phyloP scores from a whole-genome alignment of 2,797 vertebrate species.

The Lutjanus campechanus region DNA sequence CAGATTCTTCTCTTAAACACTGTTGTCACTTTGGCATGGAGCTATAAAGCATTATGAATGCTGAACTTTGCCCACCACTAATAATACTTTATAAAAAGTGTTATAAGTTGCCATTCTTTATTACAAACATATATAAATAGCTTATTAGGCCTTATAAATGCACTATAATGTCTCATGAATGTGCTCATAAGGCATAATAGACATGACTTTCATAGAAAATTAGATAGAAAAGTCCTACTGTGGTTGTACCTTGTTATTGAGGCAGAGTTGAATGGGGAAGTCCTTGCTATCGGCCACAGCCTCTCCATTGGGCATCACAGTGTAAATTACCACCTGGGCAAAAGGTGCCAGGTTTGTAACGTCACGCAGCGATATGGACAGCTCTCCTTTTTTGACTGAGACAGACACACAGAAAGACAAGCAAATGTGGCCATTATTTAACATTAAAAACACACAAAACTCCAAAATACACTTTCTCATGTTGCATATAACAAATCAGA shows the following conservation, averaged over 20 bases:
- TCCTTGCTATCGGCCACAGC: conserved; percentile 88
- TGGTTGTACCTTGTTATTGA: conserved; percentile 87
- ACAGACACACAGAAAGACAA: conserved; percentile 16
- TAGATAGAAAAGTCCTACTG: too few species aligned
- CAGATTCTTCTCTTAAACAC: too few species aligned
- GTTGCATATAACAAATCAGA: background rate
- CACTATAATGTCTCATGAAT: too few species aligned
- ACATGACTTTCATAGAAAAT: too few species aligned
- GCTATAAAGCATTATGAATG: too few species aligned
- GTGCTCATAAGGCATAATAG: too few species aligned
- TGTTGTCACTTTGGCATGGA: too few species aligned
- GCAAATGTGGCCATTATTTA: background rate
- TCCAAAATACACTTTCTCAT: background rate
- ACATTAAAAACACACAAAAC: background rate
- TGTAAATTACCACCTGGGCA: conserved; percentile 88
- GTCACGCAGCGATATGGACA: conserved; percentile 75
- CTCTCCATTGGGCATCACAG: conserved; percentile 83
- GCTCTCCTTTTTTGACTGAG: conserved; percentile 84
- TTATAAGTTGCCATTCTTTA: too few species aligned
- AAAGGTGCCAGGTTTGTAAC: conserved; percentile 82
- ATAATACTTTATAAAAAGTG: too few species aligned
- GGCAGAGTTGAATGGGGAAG: conserved; percentile 86
- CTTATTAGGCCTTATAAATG: too few species aligned
- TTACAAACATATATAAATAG: too few species aligned
- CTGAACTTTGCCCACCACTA: too few species aligned